Conservation (phyloP, 2,888 invertebrate genomes). For the Pomacea canaliculata region DNA sequence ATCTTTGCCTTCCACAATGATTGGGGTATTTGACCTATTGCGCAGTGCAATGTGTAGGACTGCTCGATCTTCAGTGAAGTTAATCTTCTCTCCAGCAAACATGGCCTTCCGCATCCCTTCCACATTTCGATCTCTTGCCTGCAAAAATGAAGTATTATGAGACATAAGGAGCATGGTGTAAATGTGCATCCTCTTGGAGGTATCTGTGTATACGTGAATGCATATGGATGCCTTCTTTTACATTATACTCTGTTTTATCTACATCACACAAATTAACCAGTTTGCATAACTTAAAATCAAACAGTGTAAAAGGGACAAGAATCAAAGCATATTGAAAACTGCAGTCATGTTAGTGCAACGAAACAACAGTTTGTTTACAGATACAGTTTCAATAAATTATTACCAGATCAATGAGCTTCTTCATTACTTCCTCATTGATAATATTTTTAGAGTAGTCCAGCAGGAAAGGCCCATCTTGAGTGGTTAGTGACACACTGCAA, state of each 20-base stretch:
- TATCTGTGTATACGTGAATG: background rate
- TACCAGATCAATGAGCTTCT: constrained; percentile 85
- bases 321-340: no score
- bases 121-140: constrained; percentile 83
- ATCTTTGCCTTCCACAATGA: constrained; percentile 87
- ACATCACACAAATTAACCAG: no score
- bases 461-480: constrained; percentile 91
- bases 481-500: constrained; percentile 79
- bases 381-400: constrained; percentile 55
- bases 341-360: no score
- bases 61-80: constrained; percentile 96
- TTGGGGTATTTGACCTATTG: constrained; percentile 83
- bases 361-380: background rate
- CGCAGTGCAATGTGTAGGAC: constrained; percentile 95
- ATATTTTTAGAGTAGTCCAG: constrained; percentile 98
- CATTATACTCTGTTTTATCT: no score
- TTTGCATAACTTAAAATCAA: no score
- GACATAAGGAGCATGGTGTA: background rate
- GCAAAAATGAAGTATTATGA: constrained; percentile 4
- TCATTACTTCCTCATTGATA: constrained; percentile 82
- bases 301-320: no score
- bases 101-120: constrained; percentile 89
- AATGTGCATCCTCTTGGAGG: background rate
- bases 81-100: constrained; percentile 94
- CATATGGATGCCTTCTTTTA: background rate